Evolutionary conservation across 2,113 vertebrate species (phyloP), one percentile per base, ranked within the genome.

Genomic region (Podilymbus podiceps): DNA sequence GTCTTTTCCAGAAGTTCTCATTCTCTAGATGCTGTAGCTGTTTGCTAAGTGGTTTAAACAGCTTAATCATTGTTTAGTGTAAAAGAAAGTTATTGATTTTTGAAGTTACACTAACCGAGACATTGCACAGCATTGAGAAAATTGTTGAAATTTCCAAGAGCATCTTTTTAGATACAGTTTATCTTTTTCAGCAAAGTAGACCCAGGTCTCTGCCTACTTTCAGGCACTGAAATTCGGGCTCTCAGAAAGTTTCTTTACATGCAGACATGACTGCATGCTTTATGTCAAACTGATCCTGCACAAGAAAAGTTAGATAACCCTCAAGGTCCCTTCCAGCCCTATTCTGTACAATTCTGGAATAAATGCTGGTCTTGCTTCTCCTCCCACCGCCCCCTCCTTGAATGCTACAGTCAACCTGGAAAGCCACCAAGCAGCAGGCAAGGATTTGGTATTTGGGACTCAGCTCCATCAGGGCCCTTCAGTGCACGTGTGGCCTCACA

Each of bases 81-180:
- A 93, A 95, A 89, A 91, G 60, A 78, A 95, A 95, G 89, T 79
- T 91, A 97, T 94, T 89, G 76, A 90, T 92, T 95, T 96, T 91
- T 92, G 58, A 95, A 95, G 85, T 89, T 85, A 85, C 68, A 68
- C 44, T 81, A 71, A 72, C 71, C 46, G 44, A 88, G 66, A 85
- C 80, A 62, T 55, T 40, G 44, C 50, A 83, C 20, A 66, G 28
- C 69, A 69, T 22, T 76, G 46, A 87, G 69, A 95, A 90, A 94
- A 91, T 38, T 86, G 35, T 67, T 47, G n/a, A 76, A 9, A 73
- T 92, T 93, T 88, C 68, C 66, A 87, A 92, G 75, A 93, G 87
- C 49, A 69, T 49, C 49, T 92, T 89, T 87, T 94, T 58, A 90
- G 85, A 88, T 69, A 87, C 8, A 40, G 56, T 89, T 90, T 89